Conservation (phyloP, 1,140 invertebrate genomes). For the Pogonomyrmex barbatus region DNA sequence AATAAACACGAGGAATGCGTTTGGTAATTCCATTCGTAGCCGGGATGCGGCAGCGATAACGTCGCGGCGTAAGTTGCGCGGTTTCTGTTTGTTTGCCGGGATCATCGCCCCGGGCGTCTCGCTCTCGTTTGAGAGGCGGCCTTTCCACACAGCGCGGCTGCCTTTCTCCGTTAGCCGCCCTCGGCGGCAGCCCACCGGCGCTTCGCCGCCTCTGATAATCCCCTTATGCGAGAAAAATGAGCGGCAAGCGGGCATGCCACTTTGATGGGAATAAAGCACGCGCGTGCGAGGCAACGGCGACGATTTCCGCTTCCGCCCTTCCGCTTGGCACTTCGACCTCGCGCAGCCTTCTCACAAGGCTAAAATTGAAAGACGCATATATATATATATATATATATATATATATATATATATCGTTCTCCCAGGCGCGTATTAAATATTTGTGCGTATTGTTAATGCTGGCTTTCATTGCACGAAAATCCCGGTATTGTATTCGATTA, state of each 20-base stretch:
- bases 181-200: not conserved
- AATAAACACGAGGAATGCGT: conserved; percentile 71
- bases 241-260: not conserved
- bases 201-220: conserved; percentile 3
- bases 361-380: not conserved
- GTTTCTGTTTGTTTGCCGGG: conserved; percentile 71
- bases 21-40: conserved; percentile 72
- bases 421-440: not conserved
- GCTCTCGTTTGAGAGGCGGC: not conserved
- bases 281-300: not conserved
- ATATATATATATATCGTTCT: not conserved
- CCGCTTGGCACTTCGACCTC: not conserved
- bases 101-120: conserved; percentile 64
- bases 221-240: conserved; percentile 30
- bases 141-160: conserved; percentile 33
- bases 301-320: not conserved
- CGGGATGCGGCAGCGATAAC: conserved; percentile 64
- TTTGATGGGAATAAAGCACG: not conserved
- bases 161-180: not conserved
- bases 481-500: not conserved
- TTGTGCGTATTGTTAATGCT: not conserved
- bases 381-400: not conserved
- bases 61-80: conserved; percentile 63
- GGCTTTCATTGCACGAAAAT: not conserved
- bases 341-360: not conserved